Evolutionary conservation across 1,140 invertebrate species (phyloP).

Genomic region (Zaprionus vittiger): DNA sequence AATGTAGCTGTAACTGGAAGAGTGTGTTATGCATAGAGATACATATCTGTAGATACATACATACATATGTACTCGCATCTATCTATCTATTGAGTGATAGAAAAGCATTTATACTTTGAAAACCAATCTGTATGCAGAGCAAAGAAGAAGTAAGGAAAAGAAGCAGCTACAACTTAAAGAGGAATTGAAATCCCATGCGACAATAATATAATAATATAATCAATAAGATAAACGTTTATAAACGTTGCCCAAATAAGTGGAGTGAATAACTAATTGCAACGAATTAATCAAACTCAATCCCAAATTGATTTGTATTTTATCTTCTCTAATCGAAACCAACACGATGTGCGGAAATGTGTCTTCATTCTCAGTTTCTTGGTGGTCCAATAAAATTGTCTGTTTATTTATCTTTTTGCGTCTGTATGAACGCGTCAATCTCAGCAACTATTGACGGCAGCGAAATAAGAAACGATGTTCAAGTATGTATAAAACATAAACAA

Average conservation of each 20-base stretch:
- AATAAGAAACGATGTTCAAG: too few relatives aligned
- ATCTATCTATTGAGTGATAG: too few relatives aligned
- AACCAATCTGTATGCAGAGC: too few relatives aligned
- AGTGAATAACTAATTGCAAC: neutral
- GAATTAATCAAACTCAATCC: neutral
- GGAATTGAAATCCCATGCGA: neutral
- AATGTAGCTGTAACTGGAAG: too few relatives aligned
- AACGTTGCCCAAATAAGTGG: neutral
- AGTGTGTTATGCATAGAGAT: too few relatives aligned
- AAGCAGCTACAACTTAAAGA: too few relatives aligned
- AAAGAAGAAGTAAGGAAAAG: too few relatives aligned
- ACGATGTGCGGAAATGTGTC: neutral
- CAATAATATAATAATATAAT: too few relatives aligned
- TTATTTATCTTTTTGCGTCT: neutral
- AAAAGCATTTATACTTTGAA: too few relatives aligned
- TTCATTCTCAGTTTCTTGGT: neutral
- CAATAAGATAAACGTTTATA: neutral
- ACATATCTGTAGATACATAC: too few relatives aligned
- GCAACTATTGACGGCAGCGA: constrained; percentile 15
- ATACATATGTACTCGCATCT: too few relatives aligned
- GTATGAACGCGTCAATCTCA: constrained; percentile 39
- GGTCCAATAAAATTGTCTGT: neutral
- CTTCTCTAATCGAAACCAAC: neutral
- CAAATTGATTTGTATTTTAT: constrained; percentile 1
- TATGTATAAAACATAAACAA: too few relatives aligned